Evolutionary conservation across 2,888 invertebrate genomes (phyloP), one percentile per base, ranked within the genome.

Genomic region (Microdon myrmicae): DNA sequence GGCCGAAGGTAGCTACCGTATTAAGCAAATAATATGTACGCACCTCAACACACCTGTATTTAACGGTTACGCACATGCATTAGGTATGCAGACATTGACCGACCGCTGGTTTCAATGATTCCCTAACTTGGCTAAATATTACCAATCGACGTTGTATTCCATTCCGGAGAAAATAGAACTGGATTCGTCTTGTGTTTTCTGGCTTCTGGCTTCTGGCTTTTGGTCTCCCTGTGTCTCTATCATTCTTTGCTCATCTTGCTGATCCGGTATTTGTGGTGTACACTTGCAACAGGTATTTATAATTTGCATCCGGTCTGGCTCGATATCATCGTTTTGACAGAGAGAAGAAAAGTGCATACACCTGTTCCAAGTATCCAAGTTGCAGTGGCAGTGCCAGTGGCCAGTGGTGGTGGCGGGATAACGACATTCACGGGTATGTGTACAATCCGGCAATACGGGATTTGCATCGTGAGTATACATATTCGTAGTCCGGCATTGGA

Each of bases 301-400:
- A 55, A 61, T 49, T 61, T 55, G 55, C 61, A 61, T 61, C 61
- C 61, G 61, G 55, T 61, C 61, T 61, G 55, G 49, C 44, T 49
- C 44, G 49, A 61, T 61, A 49, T 61, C 60, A 55, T 55, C 55
- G 49, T 55, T 61, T 34, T 16, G 44, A 55, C 44, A 44, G 38
- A 38, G 32, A 23, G 9, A 14, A 53, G 31, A n/a, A 10, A 23
- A 19, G 23, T 38, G 47, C 37, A 26, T 60, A 35, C 59, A 60
- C 47, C 47, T 60, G 59, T 53, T 53, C 41, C 31, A 53, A 47
- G 53, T 53, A 43, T n/a, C n/a, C n/a, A n/a, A n/a, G n/a, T n/a
- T n/a, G n/a, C n/a, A n/a, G n/a, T n/a, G n/a, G n/a, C n/a, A n/a
- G n/a, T n/a, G n/a, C n/a, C n/a, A n/a, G n/a, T n/a, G n/a, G n/a